Evolutionary conservation across 2,888 invertebrate species (phyloP), one percentile per base, ranked within the genome.

Genomic region (Baccha elongata): DNA sequence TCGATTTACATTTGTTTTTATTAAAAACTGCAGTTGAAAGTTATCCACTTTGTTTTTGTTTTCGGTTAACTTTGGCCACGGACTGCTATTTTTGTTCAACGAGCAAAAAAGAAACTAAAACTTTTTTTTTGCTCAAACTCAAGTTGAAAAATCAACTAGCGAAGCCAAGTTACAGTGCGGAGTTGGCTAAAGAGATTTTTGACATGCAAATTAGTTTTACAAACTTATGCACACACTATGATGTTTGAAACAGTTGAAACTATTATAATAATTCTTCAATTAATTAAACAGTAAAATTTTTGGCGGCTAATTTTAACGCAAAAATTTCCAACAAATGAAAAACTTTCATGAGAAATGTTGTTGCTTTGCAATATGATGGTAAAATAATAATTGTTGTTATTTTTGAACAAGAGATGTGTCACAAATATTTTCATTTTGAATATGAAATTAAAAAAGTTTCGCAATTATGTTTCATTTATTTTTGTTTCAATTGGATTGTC

Each of bases 1-100:
- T 52, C 73, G 79, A 80, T 80, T 80, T 80, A 73, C 79, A 80
- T 80, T 80, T 73, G 68, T 80, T 80, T 79, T 80, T 55, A 58
- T 69, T 55, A 68, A 68, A 64, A 80, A 68, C 72, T 74, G 68
- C 79, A 73, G 55, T 73, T 64, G 79, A 73, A 80, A 80, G 73
- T 80, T 80, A 68, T 64, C 37, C 62, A 62, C 50, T 73, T 68
- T 80, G 68, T 55, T 80, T 73, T 68, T 68, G 44, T 65, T 71
- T 64, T 65, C 19, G 35, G 60, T 48, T 29, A 35, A 73, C 73
- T 68, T 73, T 74, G 62, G 15, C 68, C 40, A 62, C 60, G 48
- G 68, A 80, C 42, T 80, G 73, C 55, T 80, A 64, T 73, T 80
- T 68, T 80, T 35, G 55, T 52, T 60, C 29, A 1, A 3, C 10